phyloP scores from a whole-genome alignment of 2,888 invertebrate genomes.

The Brachyopa scutellaris region DNA sequence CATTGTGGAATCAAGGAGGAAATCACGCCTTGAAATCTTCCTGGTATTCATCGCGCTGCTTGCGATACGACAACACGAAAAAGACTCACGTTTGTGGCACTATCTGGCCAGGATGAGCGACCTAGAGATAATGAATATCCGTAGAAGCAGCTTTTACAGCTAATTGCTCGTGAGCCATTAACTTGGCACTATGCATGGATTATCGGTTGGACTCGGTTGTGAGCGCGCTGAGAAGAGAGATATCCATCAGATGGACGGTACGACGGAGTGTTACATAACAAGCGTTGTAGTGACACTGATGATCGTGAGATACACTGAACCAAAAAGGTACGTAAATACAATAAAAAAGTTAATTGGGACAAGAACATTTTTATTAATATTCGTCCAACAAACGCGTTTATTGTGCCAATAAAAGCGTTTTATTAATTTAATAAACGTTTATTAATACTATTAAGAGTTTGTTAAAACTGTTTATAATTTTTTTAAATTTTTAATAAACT shows the following conservation, averaged over 20 bases:
- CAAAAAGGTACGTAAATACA: no score
- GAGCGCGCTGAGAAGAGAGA: slow-evolving; percentile 49
- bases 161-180: slow-evolving; percentile 70
- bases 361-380: no score
- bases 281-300: slow-evolving; percentile 59
- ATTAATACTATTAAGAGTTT: no score
- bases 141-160: slow-evolving; percentile 47
- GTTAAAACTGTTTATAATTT: no score
- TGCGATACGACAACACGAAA: slow-evolving; percentile 25
- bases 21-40: slow-evolving; percentile 52
- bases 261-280: slow-evolving; percentile 61
- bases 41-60: slow-evolving; percentile 14
- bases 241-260: slow-evolving; percentile 56
- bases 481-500: no score
- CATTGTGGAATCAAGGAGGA: slow-evolving; percentile 57
- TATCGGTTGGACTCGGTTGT: slow-evolving; percentile 40
- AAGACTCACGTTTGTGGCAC: slow-evolving; percentile 63
- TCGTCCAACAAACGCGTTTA: no score
- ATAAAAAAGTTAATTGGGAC: no score
- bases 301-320: slow-evolving; percentile 46
- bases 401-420: no score
- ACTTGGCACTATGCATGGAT: slow-evolving; percentile 52
- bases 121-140: slow-evolving; percentile 54
- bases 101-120: slow-evolving; percentile 28
- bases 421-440: no score